phyloP scores from a whole-genome alignment of 2,797 vertebrate species.

The Chanos chanos region DNA sequence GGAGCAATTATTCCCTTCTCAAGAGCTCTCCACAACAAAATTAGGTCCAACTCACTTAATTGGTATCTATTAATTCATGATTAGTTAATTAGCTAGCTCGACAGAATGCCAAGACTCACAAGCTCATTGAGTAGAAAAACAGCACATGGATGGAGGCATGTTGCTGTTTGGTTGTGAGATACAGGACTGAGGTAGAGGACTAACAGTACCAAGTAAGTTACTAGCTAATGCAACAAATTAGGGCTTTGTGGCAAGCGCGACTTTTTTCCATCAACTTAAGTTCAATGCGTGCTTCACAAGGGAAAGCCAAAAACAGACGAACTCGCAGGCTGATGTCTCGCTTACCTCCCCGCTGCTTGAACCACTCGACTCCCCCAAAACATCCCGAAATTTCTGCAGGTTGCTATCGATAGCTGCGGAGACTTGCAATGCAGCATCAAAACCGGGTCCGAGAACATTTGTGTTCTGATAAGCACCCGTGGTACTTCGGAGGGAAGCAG shows the following conservation, averaged over 20 bases:
- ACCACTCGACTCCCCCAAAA: slow-evolving; percentile 92
- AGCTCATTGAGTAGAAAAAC: slow-evolving; percentile 25
- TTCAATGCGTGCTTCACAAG: too few species aligned
- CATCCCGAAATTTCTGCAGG: slow-evolving; percentile 95
- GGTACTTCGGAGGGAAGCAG: slow-evolving; percentile 76
- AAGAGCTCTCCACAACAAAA: too few species aligned
- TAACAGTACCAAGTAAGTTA: too few species aligned
- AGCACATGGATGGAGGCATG: slow-evolving; percentile 54
- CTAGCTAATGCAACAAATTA: too few species aligned
- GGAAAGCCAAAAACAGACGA: too few species aligned
- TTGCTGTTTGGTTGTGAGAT: too few species aligned
- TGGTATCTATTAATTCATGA: too few species aligned
- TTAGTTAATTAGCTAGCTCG: slow-evolving; percentile 31
- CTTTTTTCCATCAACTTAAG: too few species aligned
- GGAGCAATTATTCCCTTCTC: too few species aligned
- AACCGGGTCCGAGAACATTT: slow-evolving; percentile 85
- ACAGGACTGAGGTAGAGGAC: too few species aligned
- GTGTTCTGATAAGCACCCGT: slow-evolving; percentile 65
- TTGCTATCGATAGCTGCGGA: slow-evolving; percentile 93
- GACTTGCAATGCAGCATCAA: slow-evolving; percentile 95
- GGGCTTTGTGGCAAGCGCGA: too few species aligned
- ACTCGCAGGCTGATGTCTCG: slow-evolving; percentile 10
- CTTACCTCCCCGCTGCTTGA: slow-evolving; percentile 93
- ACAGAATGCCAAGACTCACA: slow-evolving; percentile 16
- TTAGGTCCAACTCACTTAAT: too few species aligned